Evolutionary conservation across 2,797 vertebrate species (phyloP).

Genomic region (Neosalanx taihuensis): DNA sequence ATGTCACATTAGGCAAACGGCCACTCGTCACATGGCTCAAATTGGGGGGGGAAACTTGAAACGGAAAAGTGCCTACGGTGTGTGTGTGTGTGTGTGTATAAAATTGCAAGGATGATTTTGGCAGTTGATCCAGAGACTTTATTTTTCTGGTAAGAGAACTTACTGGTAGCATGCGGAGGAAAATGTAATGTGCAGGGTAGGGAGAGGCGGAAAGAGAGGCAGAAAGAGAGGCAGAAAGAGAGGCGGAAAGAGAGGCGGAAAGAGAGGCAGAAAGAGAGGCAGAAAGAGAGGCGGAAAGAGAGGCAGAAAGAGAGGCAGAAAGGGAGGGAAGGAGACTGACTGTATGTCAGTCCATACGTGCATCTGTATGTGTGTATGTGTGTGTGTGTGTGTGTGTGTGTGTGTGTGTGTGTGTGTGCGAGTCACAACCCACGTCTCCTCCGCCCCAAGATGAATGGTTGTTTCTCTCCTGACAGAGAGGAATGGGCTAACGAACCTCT

Average conservation of each 20-base stretch:
- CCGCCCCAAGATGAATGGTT: conserved; percentile 65
- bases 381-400: conserved; percentile 30
- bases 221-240: conserved; percentile 3
- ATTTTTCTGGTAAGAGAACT: conserved; percentile 56
- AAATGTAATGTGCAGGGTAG: conserved; percentile 62
- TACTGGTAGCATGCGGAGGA: conserved; percentile 49
- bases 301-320: conserved; percentile 1
- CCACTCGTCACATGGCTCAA: conserved; percentile 33
- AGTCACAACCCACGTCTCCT: conserved; percentile 62
- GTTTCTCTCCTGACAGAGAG: conserved; percentile 67
- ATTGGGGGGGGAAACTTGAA: conserved; percentile 35
- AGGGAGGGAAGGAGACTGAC: conserved; percentile 13
- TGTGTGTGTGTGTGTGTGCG: conserved; percentile 36
- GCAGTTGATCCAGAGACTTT: conserved; percentile 39
- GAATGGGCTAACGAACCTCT: conserved; percentile 67
- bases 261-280: too few relatives aligned
- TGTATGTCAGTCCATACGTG: conserved; percentile 1
- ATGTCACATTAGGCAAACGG: conserved; percentile 52
- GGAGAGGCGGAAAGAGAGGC: conserved; percentile 19
- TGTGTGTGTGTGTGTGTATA: conserved; percentile 9
- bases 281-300: conserved; percentile 9
- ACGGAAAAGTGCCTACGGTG: conserved; percentile 37
- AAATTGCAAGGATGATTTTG: conserved; percentile 33
- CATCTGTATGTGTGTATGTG: conserved; percentile 19
- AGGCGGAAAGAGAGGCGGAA: too few relatives aligned